Base-by-base conservation (phyloP, 2,113 vertebrate species). In the Tyrannus savana region DNA sequence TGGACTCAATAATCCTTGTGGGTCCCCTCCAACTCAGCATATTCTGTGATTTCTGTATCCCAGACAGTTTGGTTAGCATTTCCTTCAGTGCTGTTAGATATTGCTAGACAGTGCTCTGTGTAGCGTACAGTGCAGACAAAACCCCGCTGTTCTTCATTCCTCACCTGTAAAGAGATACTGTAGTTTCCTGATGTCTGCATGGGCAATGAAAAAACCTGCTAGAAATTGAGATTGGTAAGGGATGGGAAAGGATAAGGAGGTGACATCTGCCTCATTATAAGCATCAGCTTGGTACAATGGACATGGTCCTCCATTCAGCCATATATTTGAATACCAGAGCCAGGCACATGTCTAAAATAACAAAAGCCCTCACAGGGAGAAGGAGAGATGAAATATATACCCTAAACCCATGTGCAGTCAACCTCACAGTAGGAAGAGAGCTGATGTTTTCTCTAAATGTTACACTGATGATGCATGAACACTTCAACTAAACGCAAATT, bases 401-500 rank as follows among this genome's bases (percentile, higher is more conserved):
- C 46, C 35, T 50, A 58, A 90, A 84, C 11, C 3, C 44, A 44
- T 2, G 14, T 63, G 58, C 71, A 93, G 78, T 62, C 81, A 93
- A 44, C 25, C 47, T 73, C 55, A 66, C 19, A 80, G 16, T 7
- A 83, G 50, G 50, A 86, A 82, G 33, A 93, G 11, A 74, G 52
- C 5, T 89, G 41, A 63, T 53, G 10, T 66, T 89, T 81, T 82
- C 69, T 75, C 75, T 82, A 84, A 90, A 91, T 62, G 25, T 62
- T 62, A 55, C 9, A 35, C n/a, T 27, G 41, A 55, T 41, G 25
- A 55, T 47, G 7, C 8, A 52, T 88, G 73, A 95, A 89, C 56
- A 73, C 15, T 72, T 47, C 28, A 93, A 72, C 78, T 84, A 92
- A 84, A 87, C 95, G 46, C 56, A 91, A 90, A 84, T 93, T 64